Evolutionary conservation across 2,113 vertebrate genomes (phyloP), one percentile per base, ranked within the genome.

Genomic region (Leptodactylus fuscus): DNA sequence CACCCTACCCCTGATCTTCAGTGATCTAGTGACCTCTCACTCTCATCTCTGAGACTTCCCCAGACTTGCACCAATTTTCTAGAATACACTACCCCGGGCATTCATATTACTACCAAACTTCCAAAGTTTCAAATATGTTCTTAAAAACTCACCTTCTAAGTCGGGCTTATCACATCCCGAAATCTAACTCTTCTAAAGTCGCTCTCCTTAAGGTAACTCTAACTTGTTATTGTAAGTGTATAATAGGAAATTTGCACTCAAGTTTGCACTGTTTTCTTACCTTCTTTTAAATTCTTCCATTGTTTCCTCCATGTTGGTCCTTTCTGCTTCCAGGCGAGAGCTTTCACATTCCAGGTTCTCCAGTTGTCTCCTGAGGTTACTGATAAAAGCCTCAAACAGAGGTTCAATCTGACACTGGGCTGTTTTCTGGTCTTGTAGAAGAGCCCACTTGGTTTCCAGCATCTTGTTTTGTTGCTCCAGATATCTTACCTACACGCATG

Each of bases 201-300:
- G n/a, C n/a, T n/a, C n/a, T n/a, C n/a, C n/a, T n/a, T n/a, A n/a
- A n/a, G n/a, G n/a, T n/a, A n/a, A n/a, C n/a, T n/a, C n/a, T n/a
- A n/a, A n/a, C n/a, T n/a, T n/a, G n/a, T n/a, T n/a, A n/a, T n/a
- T n/a, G n/a, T n/a, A 44, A 44, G 41, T 44, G 41, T 9, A 44
- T 44, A 44, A 44, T 32, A 16, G 27, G 11, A 16, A 29, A 32
- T 65, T 62, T 62, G 22, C 7, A 2, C 29, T 15, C 24, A 62
- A 2, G 32, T n/a, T n/a, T n/a, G n/a, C n/a, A 32, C 2, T 32
- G 32, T 65, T 34, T 18, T 67, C 62, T 95, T 88, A 99, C 97
- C 96, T 98, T 84, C 77, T 95, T 93, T 97, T 99, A 88, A 97
- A 97, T 90, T 98, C 97, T 88, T 99, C 97, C 24, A 98, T 97